Conservation (phyloP, 2,888 invertebrate species). For the Unio delphinus region DNA sequence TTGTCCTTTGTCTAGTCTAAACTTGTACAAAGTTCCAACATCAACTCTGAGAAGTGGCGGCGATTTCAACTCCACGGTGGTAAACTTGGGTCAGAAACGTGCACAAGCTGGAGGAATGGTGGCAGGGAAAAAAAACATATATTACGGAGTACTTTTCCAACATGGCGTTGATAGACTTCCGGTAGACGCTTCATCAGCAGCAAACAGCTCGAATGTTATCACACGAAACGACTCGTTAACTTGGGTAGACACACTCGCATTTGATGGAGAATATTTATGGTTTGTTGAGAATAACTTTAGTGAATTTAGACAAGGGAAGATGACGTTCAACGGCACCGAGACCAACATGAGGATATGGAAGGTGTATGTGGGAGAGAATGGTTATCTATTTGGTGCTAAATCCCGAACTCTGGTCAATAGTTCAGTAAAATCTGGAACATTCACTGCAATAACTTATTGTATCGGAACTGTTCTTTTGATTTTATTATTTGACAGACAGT, state of each 20-base stretch:
- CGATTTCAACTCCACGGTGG: conserved; percentile 11
- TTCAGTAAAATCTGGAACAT: too few relatives aligned
- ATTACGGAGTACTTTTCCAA: conserved; percentile 23
- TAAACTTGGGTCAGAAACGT: conserved; percentile 18
- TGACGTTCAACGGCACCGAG: conserved; percentile 17
- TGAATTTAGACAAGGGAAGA: conserved; percentile 10
- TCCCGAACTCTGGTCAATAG: conserved; percentile 1
- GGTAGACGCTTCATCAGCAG: conserved; percentile 1
- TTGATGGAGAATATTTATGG: conserved; percentile 33
- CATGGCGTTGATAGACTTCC: conserved; percentile 18
- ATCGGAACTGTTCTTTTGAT: too few relatives aligned
- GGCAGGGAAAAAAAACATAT: conserved; percentile 15
- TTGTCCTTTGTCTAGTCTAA: conserved; percentile 17
- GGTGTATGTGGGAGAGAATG: conserved; percentile 16
- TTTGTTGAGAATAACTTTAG: conserved; percentile 28
- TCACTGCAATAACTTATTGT: too few relatives aligned
- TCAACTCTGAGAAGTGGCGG: conserved; percentile 7
- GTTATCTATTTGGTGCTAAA: conserved; percentile 22
- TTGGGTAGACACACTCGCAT: conserved; percentile 33
- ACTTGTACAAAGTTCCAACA: conserved; percentile 29
- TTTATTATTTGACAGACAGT: too few relatives aligned
- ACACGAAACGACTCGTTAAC: conserved; percentile 10
- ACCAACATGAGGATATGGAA: conserved; percentile 31
- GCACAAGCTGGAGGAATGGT: conserved; percentile 35
- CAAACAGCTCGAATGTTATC: conserved; percentile 7